Evolutionary conservation across 1,140 invertebrate species (phyloP), one percentile per base, ranked within the genome.

Genomic region (Ceratina australensis): DNA sequence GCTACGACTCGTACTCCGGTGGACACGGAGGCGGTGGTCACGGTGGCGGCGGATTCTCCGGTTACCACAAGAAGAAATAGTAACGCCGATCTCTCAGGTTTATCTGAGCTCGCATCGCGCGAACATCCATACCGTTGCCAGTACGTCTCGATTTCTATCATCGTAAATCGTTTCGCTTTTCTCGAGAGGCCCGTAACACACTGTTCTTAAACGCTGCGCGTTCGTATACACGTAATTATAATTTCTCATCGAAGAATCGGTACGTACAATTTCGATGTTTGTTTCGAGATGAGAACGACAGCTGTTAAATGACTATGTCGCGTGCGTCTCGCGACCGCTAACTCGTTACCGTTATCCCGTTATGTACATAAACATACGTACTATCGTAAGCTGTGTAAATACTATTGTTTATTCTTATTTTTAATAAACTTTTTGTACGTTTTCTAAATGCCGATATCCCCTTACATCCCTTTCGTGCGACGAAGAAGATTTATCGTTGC

Each of bases 31-130:
- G 81, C 1, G 69, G 83, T 0, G 33, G 33, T 22, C 26, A 47
- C 5, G 69, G 79, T 5, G 69, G 79, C 7, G 78, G 85, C 42
- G 84, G 87, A 49, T 86, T 87, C 60, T 71, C 82, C 2, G 84
- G 87, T 42, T 87, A 87, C 24, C 80, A 86, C 26, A 84, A 87
- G 28, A 81, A 78, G 54, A 84, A 86, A 71, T 87, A 80, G 68
- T 12, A 78, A 3, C 47, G 15, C 59, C 0, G 20, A 15, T 8
- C 33, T 7, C 33, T 42, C 10, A 42, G 33, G 10, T 42, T 42
- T 42, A n/a, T n/a, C n/a, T n/a, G n/a, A n/a, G n/a, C 2, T 24
- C 13, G 33, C 56, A 61, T 69, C 47, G 12, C 18, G 15, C 50
- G 28, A 42, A 10, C 16, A 22, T 13, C 22, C 20, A 20, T 63